phyloP scores from a whole-genome alignment of 2,113 vertebrate genomes.

The Syngnathoides biaculeatus region DNA sequence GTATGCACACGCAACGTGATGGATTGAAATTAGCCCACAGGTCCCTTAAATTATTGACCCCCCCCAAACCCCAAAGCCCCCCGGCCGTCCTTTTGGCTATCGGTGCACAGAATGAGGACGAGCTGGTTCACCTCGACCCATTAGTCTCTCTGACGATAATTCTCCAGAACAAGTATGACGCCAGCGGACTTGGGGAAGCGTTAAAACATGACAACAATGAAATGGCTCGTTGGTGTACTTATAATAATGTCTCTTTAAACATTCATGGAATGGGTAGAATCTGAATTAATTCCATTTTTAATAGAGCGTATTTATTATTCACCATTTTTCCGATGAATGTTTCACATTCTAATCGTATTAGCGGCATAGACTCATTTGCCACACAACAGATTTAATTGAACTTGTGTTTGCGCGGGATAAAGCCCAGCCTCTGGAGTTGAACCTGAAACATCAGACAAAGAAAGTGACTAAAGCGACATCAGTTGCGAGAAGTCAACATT shows the following conservation, averaged over 20 bases:
- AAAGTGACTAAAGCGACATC: background rate
- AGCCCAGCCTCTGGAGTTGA: conserved; percentile 1
- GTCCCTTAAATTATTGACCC: conserved; percentile 74
- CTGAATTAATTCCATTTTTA: conserved; percentile 68
- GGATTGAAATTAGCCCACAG: conserved; percentile 71
- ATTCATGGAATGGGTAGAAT: conserved; percentile 59
- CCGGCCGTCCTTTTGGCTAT: conserved; percentile 36
- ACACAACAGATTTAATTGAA: conserved; percentile 41
- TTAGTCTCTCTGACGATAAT: conserved; percentile 39
- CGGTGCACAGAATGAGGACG: conserved; percentile 10
- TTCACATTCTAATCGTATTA: conserved; percentile 68
- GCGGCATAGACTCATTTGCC: conserved; percentile 38
- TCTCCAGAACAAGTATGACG: conserved; percentile 17
- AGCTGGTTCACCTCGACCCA: conserved; percentile 35
- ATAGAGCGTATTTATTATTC: conserved; percentile 71
- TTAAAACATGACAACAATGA: conserved; percentile 36
- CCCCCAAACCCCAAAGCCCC: conserved; percentile 14
- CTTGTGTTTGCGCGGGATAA: conserved; percentile 34
- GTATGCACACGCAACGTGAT: conserved; percentile 67
- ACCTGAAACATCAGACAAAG: background rate
- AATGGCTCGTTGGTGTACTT: conserved; percentile 63
- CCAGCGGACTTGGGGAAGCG: background rate
- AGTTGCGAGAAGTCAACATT: background rate
- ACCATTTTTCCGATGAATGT: conserved; percentile 63
- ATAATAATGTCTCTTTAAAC: conserved; percentile 62